Conservation (phyloP, 2,113 vertebrate species). For the Pao palembangensis region DNA sequence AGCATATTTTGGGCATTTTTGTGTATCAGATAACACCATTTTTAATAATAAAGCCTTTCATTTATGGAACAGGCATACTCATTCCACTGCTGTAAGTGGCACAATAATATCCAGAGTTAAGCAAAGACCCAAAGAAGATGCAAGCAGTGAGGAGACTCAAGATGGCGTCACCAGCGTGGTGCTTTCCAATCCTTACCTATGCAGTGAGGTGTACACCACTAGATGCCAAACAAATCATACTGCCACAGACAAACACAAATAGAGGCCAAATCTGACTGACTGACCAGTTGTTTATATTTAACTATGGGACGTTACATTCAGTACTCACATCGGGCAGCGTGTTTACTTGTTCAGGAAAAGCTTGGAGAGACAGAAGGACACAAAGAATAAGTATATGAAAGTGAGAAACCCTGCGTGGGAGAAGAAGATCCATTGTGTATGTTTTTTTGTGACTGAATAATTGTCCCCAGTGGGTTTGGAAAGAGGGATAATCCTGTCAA, state of each 20-base stretch:
- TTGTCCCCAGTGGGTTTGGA: slow-evolving; percentile 68
- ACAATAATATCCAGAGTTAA: slow-evolving; percentile 6
- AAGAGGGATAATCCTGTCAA: slow-evolving; percentile 79
- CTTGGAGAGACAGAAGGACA: slow-evolving; percentile 63
- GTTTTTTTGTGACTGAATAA: slow-evolving; percentile 73
- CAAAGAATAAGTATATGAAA: slow-evolving; percentile 61
- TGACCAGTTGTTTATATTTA: too few species aligned
- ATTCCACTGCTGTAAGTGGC: too few species aligned
- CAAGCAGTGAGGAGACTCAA: background rate
- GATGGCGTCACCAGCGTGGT: background rate
- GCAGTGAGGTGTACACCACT: too few species aligned
- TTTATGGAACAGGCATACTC: too few species aligned
- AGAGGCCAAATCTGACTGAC: background rate
- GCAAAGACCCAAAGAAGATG: slow-evolving; percentile 16
- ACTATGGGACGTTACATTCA: too few species aligned
- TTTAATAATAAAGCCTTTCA: too few species aligned
- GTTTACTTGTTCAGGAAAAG: slow-evolving; percentile 71
- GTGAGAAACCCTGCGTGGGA: slow-evolving; percentile 61
- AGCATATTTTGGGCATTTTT: too few species aligned
- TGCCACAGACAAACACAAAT: too few species aligned
- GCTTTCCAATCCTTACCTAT: background rate
- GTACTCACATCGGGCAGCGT: too few species aligned
- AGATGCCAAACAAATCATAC: too few species aligned
- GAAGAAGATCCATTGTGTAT: slow-evolving; percentile 74
- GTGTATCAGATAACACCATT: too few species aligned